Evolutionary conservation across 1,140 invertebrate species (phyloP).

Genomic region (Papilio polyxenes): DNA sequence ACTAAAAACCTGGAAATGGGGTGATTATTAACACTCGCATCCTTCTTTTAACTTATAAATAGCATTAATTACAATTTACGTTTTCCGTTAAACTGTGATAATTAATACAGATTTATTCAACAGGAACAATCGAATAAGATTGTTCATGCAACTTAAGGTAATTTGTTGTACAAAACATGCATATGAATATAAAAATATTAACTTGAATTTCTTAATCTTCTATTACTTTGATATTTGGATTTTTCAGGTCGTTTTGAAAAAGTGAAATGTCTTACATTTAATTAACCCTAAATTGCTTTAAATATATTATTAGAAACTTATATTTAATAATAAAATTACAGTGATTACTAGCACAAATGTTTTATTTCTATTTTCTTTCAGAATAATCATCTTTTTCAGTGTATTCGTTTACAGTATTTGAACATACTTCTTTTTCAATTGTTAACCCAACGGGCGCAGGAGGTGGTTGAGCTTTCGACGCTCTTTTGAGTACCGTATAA

Average conservation of each 20-base stretch:
- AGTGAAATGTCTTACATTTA: too few relatives aligned
- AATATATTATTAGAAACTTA: too few relatives aligned
- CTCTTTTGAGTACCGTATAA: not conserved
- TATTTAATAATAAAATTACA: too few relatives aligned
- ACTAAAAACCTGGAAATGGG: not conserved
- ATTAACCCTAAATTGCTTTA: too few relatives aligned
- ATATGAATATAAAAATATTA: too few relatives aligned
- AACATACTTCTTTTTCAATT: constrained; percentile 1
- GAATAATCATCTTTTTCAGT: not conserved
- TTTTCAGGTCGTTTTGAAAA: too few relatives aligned
- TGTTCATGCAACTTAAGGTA: not conserved
- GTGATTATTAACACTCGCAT: not conserved
- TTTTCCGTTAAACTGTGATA: not conserved
- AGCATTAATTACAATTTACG: not conserved
- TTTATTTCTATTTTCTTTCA: not conserved
- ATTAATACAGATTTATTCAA: not conserved
- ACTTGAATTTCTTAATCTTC: not conserved
- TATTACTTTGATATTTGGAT: not conserved
- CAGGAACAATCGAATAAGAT: not conserved
- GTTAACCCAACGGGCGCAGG: not conserved
- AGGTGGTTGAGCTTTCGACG: not conserved
- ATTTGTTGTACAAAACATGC: too few relatives aligned
- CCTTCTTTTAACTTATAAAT: not conserved
- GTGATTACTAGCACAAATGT: not conserved
- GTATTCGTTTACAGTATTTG: not conserved